phyloP scores from a whole-genome alignment of 1,140 invertebrate genomes.

The Drosophila yakuba region DNA sequence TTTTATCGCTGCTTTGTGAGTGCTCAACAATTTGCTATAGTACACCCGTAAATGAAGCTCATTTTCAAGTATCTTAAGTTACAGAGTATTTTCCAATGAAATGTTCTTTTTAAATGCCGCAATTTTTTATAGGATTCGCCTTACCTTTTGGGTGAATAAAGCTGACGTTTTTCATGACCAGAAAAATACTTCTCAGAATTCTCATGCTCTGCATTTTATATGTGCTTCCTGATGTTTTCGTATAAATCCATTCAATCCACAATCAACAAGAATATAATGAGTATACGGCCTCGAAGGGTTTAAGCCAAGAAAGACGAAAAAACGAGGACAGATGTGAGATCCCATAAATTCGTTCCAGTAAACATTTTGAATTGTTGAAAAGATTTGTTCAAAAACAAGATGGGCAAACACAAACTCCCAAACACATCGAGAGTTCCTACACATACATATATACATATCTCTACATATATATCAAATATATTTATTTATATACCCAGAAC shows the following conservation, averaged over 20 bases:
- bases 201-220: constrained; percentile 36
- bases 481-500: constrained; percentile 15
- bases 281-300: constrained; percentile 37
- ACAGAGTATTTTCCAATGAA: background rate
- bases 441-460: background rate
- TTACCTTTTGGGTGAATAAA: constrained; percentile 2
- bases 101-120: background rate
- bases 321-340: constrained; percentile 34
- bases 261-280: constrained; percentile 38
- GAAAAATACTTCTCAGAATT: constrained; percentile 22
- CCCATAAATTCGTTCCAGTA: constrained; percentile 62
- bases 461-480: constrained; percentile 20
- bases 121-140: background rate
- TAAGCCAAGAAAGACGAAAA: constrained; percentile 11
- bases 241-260: constrained; percentile 17
- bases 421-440: constrained; percentile 16
- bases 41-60: background rate
- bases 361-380: constrained; percentile 77
- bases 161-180: constrained; percentile 1
- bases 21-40: constrained; percentile 8
- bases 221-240: constrained; percentile 23
- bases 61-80: constrained; percentile 4
- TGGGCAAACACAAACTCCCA: constrained; percentile 29
- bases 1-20: constrained; percentile 1
- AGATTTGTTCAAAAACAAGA: constrained; percentile 60